Percentiles rank a stretch among this genome's conserved stretches.
These are phyloP conservation scores for Okamejei kenojei DNA, from an alignment of 2,797 vertebrate genomes.

Conservation along the genomic window DNA sequence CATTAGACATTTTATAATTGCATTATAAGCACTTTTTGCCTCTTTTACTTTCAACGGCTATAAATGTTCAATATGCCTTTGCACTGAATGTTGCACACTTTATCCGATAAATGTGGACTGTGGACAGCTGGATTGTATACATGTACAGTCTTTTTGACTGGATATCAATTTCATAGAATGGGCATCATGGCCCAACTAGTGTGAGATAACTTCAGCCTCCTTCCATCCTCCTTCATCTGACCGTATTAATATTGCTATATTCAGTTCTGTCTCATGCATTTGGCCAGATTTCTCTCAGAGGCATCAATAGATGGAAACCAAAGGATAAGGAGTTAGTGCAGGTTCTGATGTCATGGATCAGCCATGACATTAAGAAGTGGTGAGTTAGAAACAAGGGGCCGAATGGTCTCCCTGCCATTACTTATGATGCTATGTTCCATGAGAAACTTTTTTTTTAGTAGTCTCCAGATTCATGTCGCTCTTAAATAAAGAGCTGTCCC, in stretches of 20 bases:
- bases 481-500: not conserved
- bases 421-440: too few species aligned
- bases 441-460: not conserved
- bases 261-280: not conserved
- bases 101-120: too few species aligned
- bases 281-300: not conserved
- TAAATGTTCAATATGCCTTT: not conserved
- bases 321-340: too few species aligned
- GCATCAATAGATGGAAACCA: not conserved
- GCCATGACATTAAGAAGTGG: too few species aligned
- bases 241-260: not conserved
- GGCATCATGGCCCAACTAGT: not conserved
- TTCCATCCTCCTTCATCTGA: not conserved
- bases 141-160: too few species aligned
- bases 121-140: too few species aligned
- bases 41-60: not conserved
- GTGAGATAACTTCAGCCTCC: not conserved
- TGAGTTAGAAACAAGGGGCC: too few species aligned
- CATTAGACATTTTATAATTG: not conserved
- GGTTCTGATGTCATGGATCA: too few species aligned
- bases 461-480: not conserved
- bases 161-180: not conserved
- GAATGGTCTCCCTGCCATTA: too few species aligned
- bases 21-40: not conserved
- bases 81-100: too few species aligned